Evolutionary conservation across 2,888 invertebrate genomes (phyloP), one percentile per base, ranked within the genome.

Genomic region (Drosophila acutilabella): DNA sequence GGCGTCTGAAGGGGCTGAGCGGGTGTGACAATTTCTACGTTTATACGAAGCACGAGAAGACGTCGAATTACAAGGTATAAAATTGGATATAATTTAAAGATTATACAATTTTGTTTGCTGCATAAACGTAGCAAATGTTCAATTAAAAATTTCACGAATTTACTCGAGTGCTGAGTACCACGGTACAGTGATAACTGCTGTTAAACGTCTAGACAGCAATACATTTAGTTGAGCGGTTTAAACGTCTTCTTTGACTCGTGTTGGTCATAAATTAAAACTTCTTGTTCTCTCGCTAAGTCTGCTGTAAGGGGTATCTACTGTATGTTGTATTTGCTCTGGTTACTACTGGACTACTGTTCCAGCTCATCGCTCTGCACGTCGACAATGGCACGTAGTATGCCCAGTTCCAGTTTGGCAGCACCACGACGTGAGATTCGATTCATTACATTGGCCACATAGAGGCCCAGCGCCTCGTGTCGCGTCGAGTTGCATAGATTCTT

Each of bases 381-480:
- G 50, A 92, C 89, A 48, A 92, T 92, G 59, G 92, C 90, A 38
- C 92, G 91, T 11, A 92, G 68, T 52, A 92, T 91, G 64, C 90
- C 89, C 52, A 92, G 70, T 70, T 92, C 92, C 16, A 92, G 69
- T 60, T 91, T 92, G 20, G 90, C 88, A 10, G 92, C 91, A 16
- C 88, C 81, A 10, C 90, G 86, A 23, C 78, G 52, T 16, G 87
- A 88, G 60, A 92, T 88, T 54, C 92, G 90, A 78, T 91, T 92
- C 90, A 92, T 90, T 14, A 92, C 90, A 64, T 91, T 92, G 13
- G 92, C 91, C 60, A 92, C 92, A 50, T 92, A 92, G 30, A 91
- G 76, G 2, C 92, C 92, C 26, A 92, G 87, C 0, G 91, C 91
- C 67, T 90, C 91, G 65, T 92, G 91, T 13, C 91, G 89, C 36